Evolutionary conservation across 2,888 invertebrate species (phyloP), one percentile per base, ranked within the genome.

Genomic region (Melanophora roralis): DNA sequence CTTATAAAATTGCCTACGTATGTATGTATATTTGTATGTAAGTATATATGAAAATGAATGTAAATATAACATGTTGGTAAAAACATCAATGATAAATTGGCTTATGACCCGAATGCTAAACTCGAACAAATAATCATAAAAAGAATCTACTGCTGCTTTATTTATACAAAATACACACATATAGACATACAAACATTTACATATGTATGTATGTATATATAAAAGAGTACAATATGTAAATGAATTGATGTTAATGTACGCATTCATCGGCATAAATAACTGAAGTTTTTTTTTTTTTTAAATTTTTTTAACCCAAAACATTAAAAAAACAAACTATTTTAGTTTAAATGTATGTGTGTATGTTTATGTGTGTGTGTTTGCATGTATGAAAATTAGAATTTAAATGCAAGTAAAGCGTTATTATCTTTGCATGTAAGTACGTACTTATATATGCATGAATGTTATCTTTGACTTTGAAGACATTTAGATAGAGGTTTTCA

Each of bases 81-180:
- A 40, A 38, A 64, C 49, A 49, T 49, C 64, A 64, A 23, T 49
- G 64, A 51, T 64, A 64, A 49, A 49, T 64, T 64, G 64, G 64
- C 49, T 23, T 64, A 64, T 64, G 64, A 64, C 64, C 64, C 23
- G 14, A 64, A 64, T 64, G 49, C 49, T 64, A 49, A 64, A 64
- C 49, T 64, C 14, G n/a, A 49, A 49, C 49, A 64, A 38, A 51
- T 64, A 64, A 36, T 38, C 64, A 64, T 64, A 38, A 64, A 64
- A 36, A 21, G 34, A 32, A 47, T 49, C 47, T 34, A 16, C 45
- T 32, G n/a, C 21, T 64, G 8, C n/a, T 47, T 21, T 21, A 62
- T 21, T 21, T n/a, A 14, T 14, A 27, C 23, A 43, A 59, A 36
- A 21, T 7, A 21, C n/a, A 57, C 7, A 57, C 19, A 36, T 9